Percentiles rank a stretch among this genome's conserved stretches.
These are phyloP conservation scores for Micrastur ruficollis DNA, from an alignment of 2,797 vertebrate genomes.

Conservation along the genomic window DNA sequence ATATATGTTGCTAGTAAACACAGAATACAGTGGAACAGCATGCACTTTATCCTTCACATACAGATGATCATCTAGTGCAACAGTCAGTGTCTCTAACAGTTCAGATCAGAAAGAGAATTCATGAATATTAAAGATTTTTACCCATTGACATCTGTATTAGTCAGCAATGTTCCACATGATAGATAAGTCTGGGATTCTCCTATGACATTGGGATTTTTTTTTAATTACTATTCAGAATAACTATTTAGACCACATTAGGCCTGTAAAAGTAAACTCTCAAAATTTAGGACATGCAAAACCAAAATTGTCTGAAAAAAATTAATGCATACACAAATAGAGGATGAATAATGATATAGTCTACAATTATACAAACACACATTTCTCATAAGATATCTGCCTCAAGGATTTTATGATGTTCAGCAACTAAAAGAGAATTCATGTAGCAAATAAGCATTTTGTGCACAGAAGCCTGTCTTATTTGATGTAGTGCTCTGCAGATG, in stretches of 20 bases:
- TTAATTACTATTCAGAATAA: not conserved
- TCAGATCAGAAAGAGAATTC: not conserved
- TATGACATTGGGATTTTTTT: not conserved
- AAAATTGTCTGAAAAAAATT: not conserved
- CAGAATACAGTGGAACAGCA: not conserved
- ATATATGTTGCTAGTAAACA: not conserved
- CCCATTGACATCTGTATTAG: not conserved
- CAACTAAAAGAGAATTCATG: conserved; percentile 30
- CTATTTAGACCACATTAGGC: not conserved
- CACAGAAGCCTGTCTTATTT: conserved; percentile 18
- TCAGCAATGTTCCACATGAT: not conserved
- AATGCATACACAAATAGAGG: not conserved
- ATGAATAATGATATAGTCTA: not conserved
- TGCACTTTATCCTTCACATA: not conserved
- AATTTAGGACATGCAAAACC: not conserved
- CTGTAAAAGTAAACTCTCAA: not conserved
- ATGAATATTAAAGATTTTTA: conserved; percentile 20
- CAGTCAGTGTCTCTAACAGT: not conserved
- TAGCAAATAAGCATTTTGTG: conserved; percentile 27
- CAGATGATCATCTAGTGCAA: not conserved
- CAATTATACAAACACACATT: conserved; percentile 36
- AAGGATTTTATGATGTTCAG: conserved; percentile 40
- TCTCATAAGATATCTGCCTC: conserved; percentile 35
- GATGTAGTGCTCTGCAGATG: not conserved
- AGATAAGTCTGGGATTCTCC: not conserved